Base-by-base conservation (phyloP, 2,888 invertebrate species). In the Xanthostigma xanthostigma region DNA sequence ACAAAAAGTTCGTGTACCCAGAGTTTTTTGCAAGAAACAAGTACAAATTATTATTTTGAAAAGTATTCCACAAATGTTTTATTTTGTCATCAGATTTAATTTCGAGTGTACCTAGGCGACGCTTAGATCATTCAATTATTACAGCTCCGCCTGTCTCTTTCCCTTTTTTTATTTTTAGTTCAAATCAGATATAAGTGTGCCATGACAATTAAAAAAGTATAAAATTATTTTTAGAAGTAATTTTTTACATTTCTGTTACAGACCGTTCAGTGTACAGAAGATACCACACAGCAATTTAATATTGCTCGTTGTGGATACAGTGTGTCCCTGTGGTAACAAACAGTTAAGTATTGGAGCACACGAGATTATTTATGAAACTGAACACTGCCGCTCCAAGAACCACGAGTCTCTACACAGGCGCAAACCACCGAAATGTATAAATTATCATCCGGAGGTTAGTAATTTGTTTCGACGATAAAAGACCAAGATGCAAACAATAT, bases 201-300 rank as follows among this genome's bases (percentile, higher is more conserved):
- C 13, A 27, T 27, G 27, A 6, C 27, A 27, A 39, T 12, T 39
- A 39, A 39, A 39, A 39, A 39, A 39, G 13, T 3, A 13, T 39
- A 12, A 39, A 13, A 39, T 13, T 13, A 39, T 27, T 27, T 27
- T 27, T 27, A 27, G 27, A 40, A 55, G 17, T 44, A 44, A 17
- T 39, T 41, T 50, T 50, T 41, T 36, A 33, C 34, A 34, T 44
- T 41, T 53, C 59, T 55, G 2, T 70, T 57, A 9, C 45, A 86
- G 91, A 60, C 90, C 90, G 33, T 91, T 91, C 70, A 91, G 90
- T 70, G 90, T 91, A 49, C 90, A 91, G 63, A 89, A 89, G 70
- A 88, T 92, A 60, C 88, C 84, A 44, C 85, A 88, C 65, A 91
- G 90, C 62, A 92, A 92, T 72, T 71, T 92, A 58, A 87, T 92